Percentiles rank a stretch among this genome's conserved stretches.
phyloP scores from a whole-genome alignment of 2,113 vertebrate genomes.

The Gambusia affinis region DNA sequence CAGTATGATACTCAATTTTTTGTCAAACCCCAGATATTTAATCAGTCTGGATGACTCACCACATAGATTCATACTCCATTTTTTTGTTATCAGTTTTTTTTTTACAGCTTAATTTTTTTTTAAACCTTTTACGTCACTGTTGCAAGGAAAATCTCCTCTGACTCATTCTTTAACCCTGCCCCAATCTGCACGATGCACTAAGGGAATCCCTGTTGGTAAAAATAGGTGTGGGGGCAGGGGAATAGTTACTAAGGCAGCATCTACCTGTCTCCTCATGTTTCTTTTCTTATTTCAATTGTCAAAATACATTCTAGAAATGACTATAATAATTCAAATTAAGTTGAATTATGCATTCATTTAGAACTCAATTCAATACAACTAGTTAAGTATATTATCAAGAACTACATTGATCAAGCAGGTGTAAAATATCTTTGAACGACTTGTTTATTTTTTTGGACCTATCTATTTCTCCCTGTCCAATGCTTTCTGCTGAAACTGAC shows the following conservation, averaged over 20 bases:
- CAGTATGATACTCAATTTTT: background rate
- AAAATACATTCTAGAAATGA: background rate
- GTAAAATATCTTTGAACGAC: background rate
- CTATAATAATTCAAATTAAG: background rate
- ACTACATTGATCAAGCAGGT: background rate
- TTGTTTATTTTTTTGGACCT: too few species aligned
- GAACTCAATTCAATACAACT: background rate
- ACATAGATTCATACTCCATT: background rate
- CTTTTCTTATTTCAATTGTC: conserved; percentile 8
- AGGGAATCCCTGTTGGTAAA: conserved; percentile 70
- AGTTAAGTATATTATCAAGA: background rate
- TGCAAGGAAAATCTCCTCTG: conserved; percentile 42
- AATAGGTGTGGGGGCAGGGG: conserved; percentile 38
- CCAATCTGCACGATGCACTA: conserved; percentile 8
- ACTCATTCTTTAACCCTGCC: conserved; percentile 56
- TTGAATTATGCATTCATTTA: background rate
- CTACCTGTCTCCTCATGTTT: conserved; percentile 38
- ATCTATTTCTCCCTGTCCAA: background rate
- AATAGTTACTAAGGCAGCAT: conserved; percentile 65
- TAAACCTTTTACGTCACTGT: conserved; percentile 14
- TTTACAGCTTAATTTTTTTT: background rate
- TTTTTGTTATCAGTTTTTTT: background rate
- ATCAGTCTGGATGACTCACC: background rate
- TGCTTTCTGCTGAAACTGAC: background rate
- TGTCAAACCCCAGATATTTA: background rate